These are phyloP conservation scores for Argyra leucocephala DNA, from an alignment of 2,888 invertebrate species.

Conservation along the genomic window DNA sequence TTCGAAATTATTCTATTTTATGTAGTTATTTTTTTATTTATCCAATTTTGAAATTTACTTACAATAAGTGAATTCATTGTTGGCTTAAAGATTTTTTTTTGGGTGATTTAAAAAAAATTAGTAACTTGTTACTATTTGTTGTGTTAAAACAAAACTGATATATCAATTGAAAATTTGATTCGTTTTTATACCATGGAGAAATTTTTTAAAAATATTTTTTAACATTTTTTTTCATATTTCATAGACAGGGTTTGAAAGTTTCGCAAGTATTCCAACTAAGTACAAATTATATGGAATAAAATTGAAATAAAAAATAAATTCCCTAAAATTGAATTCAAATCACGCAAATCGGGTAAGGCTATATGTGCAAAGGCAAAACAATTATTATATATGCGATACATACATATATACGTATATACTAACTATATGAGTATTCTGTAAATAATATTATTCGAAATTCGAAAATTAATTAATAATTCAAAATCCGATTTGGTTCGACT, in stretches of 20 bases:
- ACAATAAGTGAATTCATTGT: conserved; percentile 45
- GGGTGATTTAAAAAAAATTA: conserved; percentile 29
- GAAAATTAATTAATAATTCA: not conserved
- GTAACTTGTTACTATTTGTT: conserved; percentile 28
- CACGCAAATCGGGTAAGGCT: conserved; percentile 12
- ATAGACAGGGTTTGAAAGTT: not conserved
- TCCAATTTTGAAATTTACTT: conserved; percentile 29
- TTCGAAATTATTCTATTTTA: conserved; percentile 2
- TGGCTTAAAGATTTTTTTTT: conserved; percentile 33
- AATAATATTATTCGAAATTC: too few species aligned
- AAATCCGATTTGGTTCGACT: not conserved
- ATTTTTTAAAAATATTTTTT: not conserved
- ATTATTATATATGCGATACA: not conserved
- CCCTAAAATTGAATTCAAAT: conserved; percentile 7
- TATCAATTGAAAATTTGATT: conserved; percentile 32
- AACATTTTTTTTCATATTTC: not conserved
- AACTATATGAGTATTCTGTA: too few species aligned
- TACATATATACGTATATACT: too few species aligned
- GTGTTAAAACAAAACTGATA: conserved; percentile 44
- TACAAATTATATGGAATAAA: not conserved
- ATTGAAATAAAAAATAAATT: not conserved
- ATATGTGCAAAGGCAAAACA: conserved; percentile 2
- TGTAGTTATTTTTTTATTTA: conserved; percentile 2
- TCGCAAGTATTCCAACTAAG: not conserved
- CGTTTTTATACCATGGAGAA: conserved; percentile 36